Base-by-base conservation (phyloP, 2,113 vertebrate genomes). In the Megaceryle torquata region DNA sequence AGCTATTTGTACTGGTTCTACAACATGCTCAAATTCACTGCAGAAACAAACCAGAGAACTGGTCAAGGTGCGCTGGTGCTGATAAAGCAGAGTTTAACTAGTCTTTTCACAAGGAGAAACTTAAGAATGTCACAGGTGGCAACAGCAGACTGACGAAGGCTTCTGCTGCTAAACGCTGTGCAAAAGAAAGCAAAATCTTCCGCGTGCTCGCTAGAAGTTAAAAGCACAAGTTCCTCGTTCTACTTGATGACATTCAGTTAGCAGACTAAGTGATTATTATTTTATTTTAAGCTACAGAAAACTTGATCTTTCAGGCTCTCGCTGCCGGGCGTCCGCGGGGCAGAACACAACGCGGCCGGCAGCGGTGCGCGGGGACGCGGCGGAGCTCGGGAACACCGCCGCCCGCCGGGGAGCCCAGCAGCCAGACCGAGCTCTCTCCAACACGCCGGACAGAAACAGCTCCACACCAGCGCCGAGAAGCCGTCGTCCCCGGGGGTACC, bases 1-100 rank as follows among this genome's bases (percentile, higher is more conserved):
- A 70, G 56, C 0, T 1, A 7, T 71, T 44, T 16, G 0, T 7
- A 43, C 15, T 15, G 14, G 16, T 20, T 63, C 59, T 53, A 20
- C 7, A 67, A 43, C 4, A 31, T 2, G 13, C 59, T 70, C 51
- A 51, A 18, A 10, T 6, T 79, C 41, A 13, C 39, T 76, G n/a
- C 0, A 77, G 50, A 72, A 91, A 61, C 20, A 80, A 82, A 72
- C 1, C 0, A 26, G 21, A 64, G 16, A 89, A 69, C 28, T 69
- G 5, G 4, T 56, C 35, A 60, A 33, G 41, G 41, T 37, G 24
- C 16, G 21, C 33, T 41, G 72, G 6, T 0, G 10, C 67, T n/a
- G 71, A 53, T 61, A 61, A 61, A 80, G 57, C 19, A 2, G 39
- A 46, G 61, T 41, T 74, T 46, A 51, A 85, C 15, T 6, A 59